A percentile compares a stretch with the other conserved stretches of the same genome.
Conservation (phyloP, 1,140 invertebrate species). For the Drosophila ambigua region DNA sequence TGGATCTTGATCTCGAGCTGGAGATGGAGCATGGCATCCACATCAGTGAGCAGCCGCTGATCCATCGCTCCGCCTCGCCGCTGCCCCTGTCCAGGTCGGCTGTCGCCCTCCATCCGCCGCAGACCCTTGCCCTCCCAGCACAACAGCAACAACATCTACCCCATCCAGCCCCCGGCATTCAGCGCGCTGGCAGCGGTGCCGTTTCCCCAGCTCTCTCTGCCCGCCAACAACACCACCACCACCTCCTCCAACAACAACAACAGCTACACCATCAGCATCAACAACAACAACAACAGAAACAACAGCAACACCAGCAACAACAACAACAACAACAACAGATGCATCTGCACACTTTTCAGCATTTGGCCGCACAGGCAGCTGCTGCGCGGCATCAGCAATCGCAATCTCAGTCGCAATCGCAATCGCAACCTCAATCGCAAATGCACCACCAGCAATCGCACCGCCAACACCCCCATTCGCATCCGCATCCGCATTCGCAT, state of each 20-base stretch:
- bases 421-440: constrained; percentile 41
- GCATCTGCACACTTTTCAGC: constrained; percentile 78
- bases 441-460: constrained; percentile 56
- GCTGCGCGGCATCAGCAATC: constrained; percentile 62
- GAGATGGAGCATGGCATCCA: constrained; percentile 58
- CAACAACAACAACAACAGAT: constrained; percentile 71
- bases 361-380: constrained; percentile 77
- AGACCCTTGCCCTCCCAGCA: constrained; percentile 78
- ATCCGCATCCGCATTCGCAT: constrained; percentile 39
- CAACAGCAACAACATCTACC: constrained; percentile 62
- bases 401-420: too few relatives aligned
- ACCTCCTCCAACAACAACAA: constrained; percentile 52
- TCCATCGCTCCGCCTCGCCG: constrained; percentile 81
- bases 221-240: constrained; percentile 78
- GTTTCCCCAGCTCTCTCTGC: constrained; percentile 78
- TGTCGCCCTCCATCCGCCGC: constrained; percentile 67
- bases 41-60: constrained; percentile 78
- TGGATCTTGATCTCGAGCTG: constrained; percentile 55
- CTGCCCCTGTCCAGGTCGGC: constrained; percentile 72
- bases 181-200: constrained; percentile 66
- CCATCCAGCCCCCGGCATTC: constrained; percentile 54
- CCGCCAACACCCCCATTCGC: constrained; percentile 65
- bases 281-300: constrained; percentile 44
- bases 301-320: constrained; percentile 56
- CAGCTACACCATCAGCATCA: constrained; percentile 14